Evolutionary conservation across 1,140 invertebrate genomes (phyloP).

Genomic region (Panulirus ornatus): DNA sequence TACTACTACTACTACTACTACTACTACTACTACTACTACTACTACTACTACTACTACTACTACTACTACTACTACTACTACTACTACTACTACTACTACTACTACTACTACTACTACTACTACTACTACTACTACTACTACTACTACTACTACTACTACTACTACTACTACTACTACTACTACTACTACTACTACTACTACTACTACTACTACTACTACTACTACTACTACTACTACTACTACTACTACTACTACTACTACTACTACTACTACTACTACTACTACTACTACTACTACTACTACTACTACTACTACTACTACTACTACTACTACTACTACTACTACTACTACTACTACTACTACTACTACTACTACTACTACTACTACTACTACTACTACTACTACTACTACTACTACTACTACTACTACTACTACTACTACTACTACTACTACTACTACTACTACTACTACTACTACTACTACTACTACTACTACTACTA

Average conservation of each 20-base stretch:
- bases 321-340: background rate
- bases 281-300: background rate
- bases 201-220: background rate
- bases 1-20: background rate
- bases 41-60: background rate
- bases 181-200: constrained; percentile 6
- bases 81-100: background rate
- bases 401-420: background rate
- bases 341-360: background rate
- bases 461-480: constrained; percentile 18
- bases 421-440: background rate
- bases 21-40: background rate
- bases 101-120: background rate
- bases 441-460: constrained; percentile 5
- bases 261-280: background rate
- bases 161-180: constrained; percentile 9
- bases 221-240: background rate
- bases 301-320: background rate
- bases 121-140: constrained; percentile 6
- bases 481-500: constrained; percentile 9
- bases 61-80: background rate
- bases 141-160: background rate
- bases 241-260: background rate
- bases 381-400: background rate
- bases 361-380: constrained; percentile 2